Conservation (phyloP, 2,797 vertebrate genomes). For the Onychomys arenicola region DNA sequence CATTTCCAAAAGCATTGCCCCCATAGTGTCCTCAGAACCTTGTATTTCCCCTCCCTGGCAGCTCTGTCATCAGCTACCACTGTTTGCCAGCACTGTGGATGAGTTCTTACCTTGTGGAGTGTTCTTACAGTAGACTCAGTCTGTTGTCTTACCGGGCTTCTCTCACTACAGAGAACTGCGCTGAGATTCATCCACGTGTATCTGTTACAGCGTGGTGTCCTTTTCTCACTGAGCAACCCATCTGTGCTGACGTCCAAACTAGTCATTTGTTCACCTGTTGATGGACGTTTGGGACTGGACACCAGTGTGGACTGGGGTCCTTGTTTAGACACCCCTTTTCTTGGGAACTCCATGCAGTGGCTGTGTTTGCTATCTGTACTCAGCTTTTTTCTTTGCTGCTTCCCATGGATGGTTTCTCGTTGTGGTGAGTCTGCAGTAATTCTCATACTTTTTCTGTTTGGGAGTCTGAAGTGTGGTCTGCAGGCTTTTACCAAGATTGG, state of each 20-base stretch:
- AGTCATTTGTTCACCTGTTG: not conserved
- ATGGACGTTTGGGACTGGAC: not conserved
- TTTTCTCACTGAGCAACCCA: not conserved
- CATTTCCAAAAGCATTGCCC: not conserved
- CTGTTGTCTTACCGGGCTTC: not conserved
- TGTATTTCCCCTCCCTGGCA: not conserved
- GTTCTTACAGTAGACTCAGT: not conserved
- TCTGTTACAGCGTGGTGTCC: fast-evolving
- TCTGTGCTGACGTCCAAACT: not conserved
- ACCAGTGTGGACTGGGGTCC: not conserved
- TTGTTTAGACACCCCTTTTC: too few relatives aligned
- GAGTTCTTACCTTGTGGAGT: not conserved
- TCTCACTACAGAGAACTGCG: not conserved
- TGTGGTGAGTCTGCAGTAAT: not conserved
- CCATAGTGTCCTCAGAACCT: not conserved
- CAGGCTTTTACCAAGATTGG: not conserved
- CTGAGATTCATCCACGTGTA: not conserved
- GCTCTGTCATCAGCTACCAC: not conserved
- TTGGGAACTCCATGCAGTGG: not conserved
- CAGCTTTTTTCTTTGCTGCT: not conserved
- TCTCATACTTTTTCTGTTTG: not conserved
- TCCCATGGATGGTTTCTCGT: not conserved
- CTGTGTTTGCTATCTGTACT: not conserved
- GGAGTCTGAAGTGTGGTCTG: not conserved
- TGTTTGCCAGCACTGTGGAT: not conserved